Base-by-base conservation (phyloP, 2,888 invertebrate genomes). In the Neuroscelio doddi region DNA sequence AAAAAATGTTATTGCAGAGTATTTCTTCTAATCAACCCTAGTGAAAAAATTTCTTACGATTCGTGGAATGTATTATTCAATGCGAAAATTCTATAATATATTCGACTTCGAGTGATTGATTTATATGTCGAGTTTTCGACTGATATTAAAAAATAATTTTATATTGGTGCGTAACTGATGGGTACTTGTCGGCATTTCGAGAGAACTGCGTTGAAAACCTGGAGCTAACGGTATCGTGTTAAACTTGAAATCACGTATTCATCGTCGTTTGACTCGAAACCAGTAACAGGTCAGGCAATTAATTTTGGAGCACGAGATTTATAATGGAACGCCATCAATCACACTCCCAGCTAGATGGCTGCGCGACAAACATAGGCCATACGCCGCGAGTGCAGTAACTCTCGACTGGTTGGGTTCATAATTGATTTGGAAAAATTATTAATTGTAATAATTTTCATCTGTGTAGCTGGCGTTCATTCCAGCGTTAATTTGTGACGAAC, bases 191-290 rank as follows among this genome's bases (percentile, higher is more conserved):
- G 30, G 38, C 30, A 47, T 24, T 12, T 2, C 15, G 21, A 10
- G 34, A 12, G 24, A 8, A 17, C 12, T 24, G 36, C 32, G 26
- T 15, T 32, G 46, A 52, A 47, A 47, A 39, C 41, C 26, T 42
- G 24, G 17, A 27, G 45, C 10, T 53, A 47, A 55, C 55, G 32
- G 30, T 21, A 16, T 32, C 46, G 50, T 62, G 52, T 55, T 47
- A 67, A 64, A 50, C 67, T 68, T 64, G 64, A 73, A 78, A 77
- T 73, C 70, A 72, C 74, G 70, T 71, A 78, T 75, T 76, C 72
- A 76, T 71, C 71, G 69, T 58, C 66, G 71, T 70, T 70, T 73
- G 71, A 76, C 75, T 73, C 71, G 71, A 59, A 74, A 70, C 66
- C 72, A 68, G 46, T 39, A 50, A 38, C 34, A 29, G 34, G 38